A percentile compares a stretch with the other conserved stretches of the same genome.
These are phyloP conservation scores for Corydoras sp. DNA, from an alignment of 2,113 vertebrate genomes.

Conservation along the genomic window DNA sequence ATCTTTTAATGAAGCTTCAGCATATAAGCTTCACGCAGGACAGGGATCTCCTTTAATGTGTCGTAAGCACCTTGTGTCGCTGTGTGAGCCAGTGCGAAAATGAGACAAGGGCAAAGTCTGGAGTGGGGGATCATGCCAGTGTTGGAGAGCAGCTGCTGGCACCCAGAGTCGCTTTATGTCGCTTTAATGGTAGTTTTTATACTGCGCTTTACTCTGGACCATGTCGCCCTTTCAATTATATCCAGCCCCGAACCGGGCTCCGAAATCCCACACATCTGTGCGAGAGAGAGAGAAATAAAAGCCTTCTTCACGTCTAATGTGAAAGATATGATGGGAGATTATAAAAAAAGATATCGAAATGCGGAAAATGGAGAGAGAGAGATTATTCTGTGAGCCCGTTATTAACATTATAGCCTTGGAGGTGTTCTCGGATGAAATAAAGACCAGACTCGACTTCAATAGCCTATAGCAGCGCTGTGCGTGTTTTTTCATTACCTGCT, in stretches of 20 bases:
- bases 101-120: constrained; percentile 6
- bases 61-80: constrained; percentile 4
- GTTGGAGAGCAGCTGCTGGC: constrained; percentile 66
- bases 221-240: constrained; percentile 69
- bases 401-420: constrained; percentile 34
- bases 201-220: constrained; percentile 61
- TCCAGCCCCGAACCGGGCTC: constrained; percentile 55
- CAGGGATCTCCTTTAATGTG: constrained; percentile 18
- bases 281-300: not conserved
- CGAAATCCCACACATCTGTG: constrained; percentile 62
- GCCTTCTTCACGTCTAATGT: constrained; percentile 18
- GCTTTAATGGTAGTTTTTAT: constrained; percentile 70
- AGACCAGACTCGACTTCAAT: constrained; percentile 17
- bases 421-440: constrained; percentile 26
- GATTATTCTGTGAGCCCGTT: constrained; percentile 30
- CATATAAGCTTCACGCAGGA: constrained; percentile 19
- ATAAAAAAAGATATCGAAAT: not conserved
- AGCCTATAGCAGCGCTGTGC: constrained; percentile 9
- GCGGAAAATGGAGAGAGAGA: constrained; percentile 8
- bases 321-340: constrained; percentile 30
- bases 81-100: constrained; percentile 27
- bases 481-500: constrained; percentile 31
- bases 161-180: constrained; percentile 61
- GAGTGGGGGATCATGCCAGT: constrained; percentile 54
- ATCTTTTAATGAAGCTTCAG: constrained; percentile 9